Conservation (phyloP, 2,888 invertebrate species). For the Dusona sp. region DNA sequence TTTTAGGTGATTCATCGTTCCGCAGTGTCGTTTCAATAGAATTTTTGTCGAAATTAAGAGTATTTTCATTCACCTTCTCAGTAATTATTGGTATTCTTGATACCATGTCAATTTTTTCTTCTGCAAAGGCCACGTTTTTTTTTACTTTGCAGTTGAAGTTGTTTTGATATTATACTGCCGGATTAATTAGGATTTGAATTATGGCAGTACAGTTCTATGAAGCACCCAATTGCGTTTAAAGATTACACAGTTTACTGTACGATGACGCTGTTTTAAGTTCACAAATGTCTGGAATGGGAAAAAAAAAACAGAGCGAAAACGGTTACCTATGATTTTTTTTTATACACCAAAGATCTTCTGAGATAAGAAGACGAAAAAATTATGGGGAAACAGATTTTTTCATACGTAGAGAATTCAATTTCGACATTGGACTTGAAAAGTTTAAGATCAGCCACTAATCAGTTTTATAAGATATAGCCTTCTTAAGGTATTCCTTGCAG, state of each 20-base stretch:
- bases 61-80: neutral
- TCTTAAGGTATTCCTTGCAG: too few species aligned
- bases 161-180: neutral
- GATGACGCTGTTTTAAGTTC: neutral
- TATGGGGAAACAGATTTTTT: neutral
- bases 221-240: neutral
- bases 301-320: neutral
- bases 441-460: neutral
- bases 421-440: neutral
- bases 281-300: neutral
- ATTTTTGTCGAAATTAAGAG: neutral
- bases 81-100: neutral
- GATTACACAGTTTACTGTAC: constrained; percentile 19
- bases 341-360: neutral
- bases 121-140: neutral
- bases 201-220: neutral
- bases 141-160: neutral
- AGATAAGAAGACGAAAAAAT: neutral
- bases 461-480: neutral
- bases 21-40: neutral
- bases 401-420: neutral
- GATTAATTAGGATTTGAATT: neutral
- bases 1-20: neutral
- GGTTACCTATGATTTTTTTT: neutral
- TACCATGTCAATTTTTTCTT: neutral